Evolutionary conservation across 1,140 invertebrate species (phyloP).

Genomic region (Eupristina koningsbergeri): DNA sequence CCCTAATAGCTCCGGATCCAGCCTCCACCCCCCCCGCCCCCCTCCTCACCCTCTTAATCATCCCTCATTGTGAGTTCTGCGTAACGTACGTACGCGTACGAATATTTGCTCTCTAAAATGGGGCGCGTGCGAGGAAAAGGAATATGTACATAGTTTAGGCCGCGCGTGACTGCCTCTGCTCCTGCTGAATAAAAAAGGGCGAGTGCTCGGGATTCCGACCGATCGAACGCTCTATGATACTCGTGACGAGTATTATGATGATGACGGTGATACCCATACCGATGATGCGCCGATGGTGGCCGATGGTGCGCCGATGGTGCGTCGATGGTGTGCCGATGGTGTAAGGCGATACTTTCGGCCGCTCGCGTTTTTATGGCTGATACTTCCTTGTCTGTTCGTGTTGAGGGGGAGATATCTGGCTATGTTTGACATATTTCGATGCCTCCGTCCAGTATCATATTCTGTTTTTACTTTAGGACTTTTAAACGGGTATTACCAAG

Average conservation of each 20-base stretch:
- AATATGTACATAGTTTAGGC: conserved; percentile 7
- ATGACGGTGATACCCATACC: no score
- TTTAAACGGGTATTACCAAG: neutral
- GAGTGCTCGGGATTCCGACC: neutral
- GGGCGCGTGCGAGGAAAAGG: conserved; percentile 1
- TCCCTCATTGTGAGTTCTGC: neutral
- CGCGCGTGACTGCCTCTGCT: neutral
- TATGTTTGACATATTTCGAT: neutral
- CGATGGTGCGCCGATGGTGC: no score
- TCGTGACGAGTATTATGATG: neutral
- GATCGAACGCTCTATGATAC: neutral
- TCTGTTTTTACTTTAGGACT: neutral
- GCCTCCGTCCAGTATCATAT: neutral
- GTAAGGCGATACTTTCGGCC: conserved; percentile 17
- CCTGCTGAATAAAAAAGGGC: neutral
- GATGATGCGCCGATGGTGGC: no score
- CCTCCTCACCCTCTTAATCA: neutral
- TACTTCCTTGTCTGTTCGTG: neutral
- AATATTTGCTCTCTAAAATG: neutral
- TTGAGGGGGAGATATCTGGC: neutral
- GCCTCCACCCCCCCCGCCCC: neutral
- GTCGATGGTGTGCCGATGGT: no score
- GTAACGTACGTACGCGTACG: neutral
- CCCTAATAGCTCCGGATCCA: conserved; percentile 52
- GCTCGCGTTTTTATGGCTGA: neutral